phyloP scores from a whole-genome alignment of 2,797 vertebrate species.

The Hypotaenidia philippensis region DNA sequence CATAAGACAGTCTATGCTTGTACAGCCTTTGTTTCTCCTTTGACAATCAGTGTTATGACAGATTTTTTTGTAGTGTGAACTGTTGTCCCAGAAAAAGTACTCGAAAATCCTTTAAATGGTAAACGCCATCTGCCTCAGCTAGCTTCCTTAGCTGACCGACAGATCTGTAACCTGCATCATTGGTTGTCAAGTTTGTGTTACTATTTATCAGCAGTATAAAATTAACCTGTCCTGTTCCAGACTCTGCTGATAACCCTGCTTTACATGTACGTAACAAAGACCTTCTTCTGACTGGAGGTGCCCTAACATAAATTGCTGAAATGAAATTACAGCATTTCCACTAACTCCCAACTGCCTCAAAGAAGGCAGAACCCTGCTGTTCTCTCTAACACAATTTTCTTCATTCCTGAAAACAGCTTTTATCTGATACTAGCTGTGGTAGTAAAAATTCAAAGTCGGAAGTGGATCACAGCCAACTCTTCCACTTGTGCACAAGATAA shows the following conservation, averaged over 20 bases:
- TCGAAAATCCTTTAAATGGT: background rate
- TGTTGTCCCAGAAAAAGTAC: background rate
- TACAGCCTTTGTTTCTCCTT: background rate
- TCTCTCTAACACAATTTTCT: background rate
- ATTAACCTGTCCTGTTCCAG: background rate
- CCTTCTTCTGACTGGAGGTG: background rate
- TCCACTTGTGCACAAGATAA: constrained; percentile 59
- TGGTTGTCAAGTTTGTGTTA: background rate
- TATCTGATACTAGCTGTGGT: constrained; percentile 52
- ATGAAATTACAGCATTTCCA: background rate
- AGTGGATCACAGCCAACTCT: constrained; percentile 58
- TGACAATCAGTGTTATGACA: background rate
- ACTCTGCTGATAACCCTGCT: background rate
- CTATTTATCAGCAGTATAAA: background rate
- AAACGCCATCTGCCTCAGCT: background rate
- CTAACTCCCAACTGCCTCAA: background rate
- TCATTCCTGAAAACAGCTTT: constrained; percentile 60
- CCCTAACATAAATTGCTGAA: constrained; percentile 1
- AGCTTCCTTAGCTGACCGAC: background rate
- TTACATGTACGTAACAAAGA: background rate
- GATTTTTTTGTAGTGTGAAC: background rate
- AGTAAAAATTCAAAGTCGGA: constrained; percentile 62
- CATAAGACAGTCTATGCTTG: background rate
- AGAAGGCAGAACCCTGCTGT: constrained; percentile 17
- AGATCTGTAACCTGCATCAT: background rate